Percentiles rank a stretch among this genome's conserved stretches.
phyloP scores from a whole-genome alignment of 2,113 vertebrate genomes.

The Rhabdornis inornatus region DNA sequence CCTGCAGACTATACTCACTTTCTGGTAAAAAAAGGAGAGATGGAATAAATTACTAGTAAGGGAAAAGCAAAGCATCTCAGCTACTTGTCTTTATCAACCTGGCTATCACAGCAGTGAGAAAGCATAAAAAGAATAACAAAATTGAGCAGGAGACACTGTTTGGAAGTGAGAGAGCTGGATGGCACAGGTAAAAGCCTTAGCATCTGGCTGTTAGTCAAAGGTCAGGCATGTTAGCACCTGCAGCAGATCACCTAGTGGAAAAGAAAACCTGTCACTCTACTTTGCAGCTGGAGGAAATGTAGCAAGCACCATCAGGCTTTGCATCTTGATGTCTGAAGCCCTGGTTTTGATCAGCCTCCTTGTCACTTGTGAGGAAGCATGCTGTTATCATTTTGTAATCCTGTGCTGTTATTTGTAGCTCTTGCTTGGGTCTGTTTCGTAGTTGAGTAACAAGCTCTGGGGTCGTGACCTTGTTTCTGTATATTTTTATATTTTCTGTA shows the following conservation, averaged over 20 bases:
- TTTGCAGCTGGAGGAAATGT: constrained; percentile 13
- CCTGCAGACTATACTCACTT: background rate
- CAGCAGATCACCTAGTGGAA: background rate
- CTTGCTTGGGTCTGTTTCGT: background rate
- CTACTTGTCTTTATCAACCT: background rate
- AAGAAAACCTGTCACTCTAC: background rate
- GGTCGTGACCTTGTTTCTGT: background rate
- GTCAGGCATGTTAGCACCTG: background rate
- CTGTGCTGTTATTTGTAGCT: constrained; percentile 14
- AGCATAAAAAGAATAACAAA: background rate
- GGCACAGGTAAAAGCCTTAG: background rate
- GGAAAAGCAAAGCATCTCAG: background rate
- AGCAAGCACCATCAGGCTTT: background rate
- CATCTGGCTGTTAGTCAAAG: background rate
- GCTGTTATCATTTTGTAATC: background rate
- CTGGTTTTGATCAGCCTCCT: constrained; percentile 21
- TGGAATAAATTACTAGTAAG: background rate
- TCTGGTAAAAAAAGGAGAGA: background rate
- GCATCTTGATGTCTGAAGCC: background rate
- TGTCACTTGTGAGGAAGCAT: background rate
- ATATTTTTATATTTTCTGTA: background rate
- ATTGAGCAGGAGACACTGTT: background rate
- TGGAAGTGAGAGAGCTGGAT: background rate
- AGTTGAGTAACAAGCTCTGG: background rate
- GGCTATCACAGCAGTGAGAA: background rate